phyloP scores from a whole-genome alignment of 2,113 vertebrate genomes.

The Myotis davidii region DNA sequence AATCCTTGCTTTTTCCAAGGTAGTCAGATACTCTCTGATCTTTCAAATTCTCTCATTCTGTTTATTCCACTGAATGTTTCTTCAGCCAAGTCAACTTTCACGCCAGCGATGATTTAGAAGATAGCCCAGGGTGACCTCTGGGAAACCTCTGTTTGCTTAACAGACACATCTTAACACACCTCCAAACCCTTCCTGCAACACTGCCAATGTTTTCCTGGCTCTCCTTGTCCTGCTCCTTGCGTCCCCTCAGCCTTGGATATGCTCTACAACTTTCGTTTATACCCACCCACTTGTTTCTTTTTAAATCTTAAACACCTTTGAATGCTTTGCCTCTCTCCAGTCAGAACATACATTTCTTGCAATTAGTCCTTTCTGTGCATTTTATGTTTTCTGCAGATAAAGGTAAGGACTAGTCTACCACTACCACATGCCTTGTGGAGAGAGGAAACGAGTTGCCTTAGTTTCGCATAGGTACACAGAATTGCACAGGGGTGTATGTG shows the following conservation, averaged over 20 bases:
- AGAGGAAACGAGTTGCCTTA: not conserved
- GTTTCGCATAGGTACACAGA: not conserved
- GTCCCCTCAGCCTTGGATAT: not conserved
- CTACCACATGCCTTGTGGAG: not conserved
- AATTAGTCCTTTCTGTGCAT: not conserved
- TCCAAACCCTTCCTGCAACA: not conserved
- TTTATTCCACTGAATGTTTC: not conserved
- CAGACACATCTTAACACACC: not conserved
- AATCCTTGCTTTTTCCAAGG: not conserved
- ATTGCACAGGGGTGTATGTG: fast-evolving
- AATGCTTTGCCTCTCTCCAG: not conserved
- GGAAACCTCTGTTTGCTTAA: not conserved
- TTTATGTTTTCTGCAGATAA: not conserved
- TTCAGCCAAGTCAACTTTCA: not conserved
- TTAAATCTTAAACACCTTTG: not conserved
- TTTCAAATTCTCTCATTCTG: not conserved
- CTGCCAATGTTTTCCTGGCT: not conserved
- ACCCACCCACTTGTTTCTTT: not conserved
- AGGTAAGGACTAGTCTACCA: not conserved
- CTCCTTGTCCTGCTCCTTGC: not conserved
- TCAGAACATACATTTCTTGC: not conserved
- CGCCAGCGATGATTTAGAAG: not conserved
- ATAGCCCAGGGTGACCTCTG: not conserved
- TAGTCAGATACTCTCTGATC: not conserved
- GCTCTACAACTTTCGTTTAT: not conserved